These are phyloP conservation scores for Ischnura elegans DNA, from an alignment of 2,888 invertebrate genomes.

Conservation along the genomic window DNA sequence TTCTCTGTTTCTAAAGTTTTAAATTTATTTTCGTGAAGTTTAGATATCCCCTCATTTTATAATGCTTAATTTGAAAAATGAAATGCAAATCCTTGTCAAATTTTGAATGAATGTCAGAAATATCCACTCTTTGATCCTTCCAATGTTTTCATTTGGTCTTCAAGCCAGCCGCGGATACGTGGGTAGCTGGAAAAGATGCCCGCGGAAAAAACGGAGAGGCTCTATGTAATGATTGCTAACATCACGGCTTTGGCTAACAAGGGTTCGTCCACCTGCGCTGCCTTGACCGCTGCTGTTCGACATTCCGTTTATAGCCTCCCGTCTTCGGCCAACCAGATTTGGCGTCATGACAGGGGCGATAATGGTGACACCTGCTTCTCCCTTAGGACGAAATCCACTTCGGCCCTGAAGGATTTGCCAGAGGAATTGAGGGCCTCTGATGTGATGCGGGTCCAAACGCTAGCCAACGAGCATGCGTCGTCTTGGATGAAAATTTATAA, in stretches of 20 bases:
- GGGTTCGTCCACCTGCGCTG: background rate
- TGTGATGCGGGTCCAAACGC: background rate
- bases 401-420: background rate
- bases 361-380: conserved; percentile 42
- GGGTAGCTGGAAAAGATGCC: background rate
- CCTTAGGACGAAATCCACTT: conserved; percentile 32
- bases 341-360: conserved; percentile 40
- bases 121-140: too few species aligned
- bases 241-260: background rate
- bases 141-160: too few species aligned
- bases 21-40: too few species aligned
- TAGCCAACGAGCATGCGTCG: too few species aligned
- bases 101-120: too few species aligned
- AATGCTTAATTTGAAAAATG: too few species aligned
- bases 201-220: background rate
- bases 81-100: too few species aligned
- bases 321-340: background rate
- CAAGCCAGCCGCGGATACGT: too few species aligned
- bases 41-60: too few species aligned
- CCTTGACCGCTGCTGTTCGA: background rate
- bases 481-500: too few species aligned
- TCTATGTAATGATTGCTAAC: background rate
- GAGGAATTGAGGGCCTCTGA: background rate
- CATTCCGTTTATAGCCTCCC: background rate
- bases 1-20: too few species aligned